Evolutionary conservation across 2,888 invertebrate species (phyloP).

Genomic region (Hirtodrosophila trivittata): DNA sequence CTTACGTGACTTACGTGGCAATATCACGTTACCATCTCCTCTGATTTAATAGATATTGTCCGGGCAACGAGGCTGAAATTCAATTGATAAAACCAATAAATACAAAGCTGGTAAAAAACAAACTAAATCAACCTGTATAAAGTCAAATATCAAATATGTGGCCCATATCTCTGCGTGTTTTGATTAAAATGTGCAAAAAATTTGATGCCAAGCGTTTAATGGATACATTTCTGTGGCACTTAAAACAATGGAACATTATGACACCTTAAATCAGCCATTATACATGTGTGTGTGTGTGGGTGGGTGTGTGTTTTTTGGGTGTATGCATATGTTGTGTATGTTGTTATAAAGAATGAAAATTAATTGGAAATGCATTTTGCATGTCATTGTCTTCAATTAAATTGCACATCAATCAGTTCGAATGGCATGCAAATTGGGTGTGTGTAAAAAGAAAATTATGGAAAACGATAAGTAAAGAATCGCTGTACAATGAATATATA

Average conservation of each 20-base stretch:
- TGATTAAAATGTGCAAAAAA: slow-evolving; percentile 15
- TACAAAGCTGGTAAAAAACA: slow-evolving; percentile 3
- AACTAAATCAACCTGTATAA: slow-evolving; percentile 29
- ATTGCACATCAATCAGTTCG: slow-evolving; percentile 66
- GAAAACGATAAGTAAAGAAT: too few relatives aligned
- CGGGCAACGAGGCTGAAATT: slow-evolving; percentile 34
- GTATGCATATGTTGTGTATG: slow-evolving; percentile 36
- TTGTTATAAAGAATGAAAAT: slow-evolving; percentile 66
- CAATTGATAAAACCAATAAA: slow-evolving; percentile 50
- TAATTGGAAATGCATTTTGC: slow-evolving; percentile 75
- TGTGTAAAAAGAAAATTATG: neutral
- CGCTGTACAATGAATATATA: too few relatives aligned
- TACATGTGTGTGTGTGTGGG: slow-evolving; percentile 23
- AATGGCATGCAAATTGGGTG: slow-evolving; percentile 33
- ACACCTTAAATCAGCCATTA: slow-evolving; percentile 74
- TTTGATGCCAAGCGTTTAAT: slow-evolving; percentile 55
- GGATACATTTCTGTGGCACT: slow-evolving; percentile 56
- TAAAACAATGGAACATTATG: slow-evolving; percentile 68
- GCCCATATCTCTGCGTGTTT: slow-evolving; percentile 27
- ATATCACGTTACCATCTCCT: too few relatives aligned
- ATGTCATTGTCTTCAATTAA: slow-evolving; percentile 77
- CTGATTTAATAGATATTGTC: too few relatives aligned
- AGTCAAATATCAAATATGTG: slow-evolving; percentile 49
- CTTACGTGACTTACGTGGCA: too few relatives aligned
- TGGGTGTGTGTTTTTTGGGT: slow-evolving; percentile 2